These are phyloP conservation scores for Steinernema khuongi DNA, from an alignment of 1,140 invertebrate species.

Conservation along the genomic window DNA sequence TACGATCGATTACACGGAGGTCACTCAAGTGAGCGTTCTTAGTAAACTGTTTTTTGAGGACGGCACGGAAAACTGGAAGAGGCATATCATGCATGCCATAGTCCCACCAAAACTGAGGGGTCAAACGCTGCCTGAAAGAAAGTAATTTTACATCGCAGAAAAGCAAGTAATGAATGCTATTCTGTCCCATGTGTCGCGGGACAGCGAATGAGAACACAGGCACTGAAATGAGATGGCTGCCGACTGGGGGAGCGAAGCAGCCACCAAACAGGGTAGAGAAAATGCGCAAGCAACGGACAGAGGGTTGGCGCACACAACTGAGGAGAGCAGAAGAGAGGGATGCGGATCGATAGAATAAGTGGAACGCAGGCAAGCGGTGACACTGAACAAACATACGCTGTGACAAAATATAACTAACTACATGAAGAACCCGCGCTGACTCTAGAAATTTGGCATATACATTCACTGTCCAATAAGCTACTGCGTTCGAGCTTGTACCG, in stretches of 20 bases:
- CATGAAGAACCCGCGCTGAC: background rate
- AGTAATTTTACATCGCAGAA: slow-evolving; percentile 20
- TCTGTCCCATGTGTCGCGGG: slow-evolving; percentile 16
- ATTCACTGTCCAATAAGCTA: too few species aligned
- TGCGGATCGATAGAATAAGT: background rate
- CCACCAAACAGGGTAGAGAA: slow-evolving; percentile 16
- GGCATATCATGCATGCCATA: slow-evolving; percentile 47
- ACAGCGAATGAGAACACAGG: slow-evolving; percentile 17
- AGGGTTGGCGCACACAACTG: background rate
- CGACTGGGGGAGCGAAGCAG: background rate
- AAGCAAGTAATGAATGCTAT: too few species aligned
- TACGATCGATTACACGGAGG: slow-evolving; percentile 50
- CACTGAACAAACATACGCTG: slow-evolving; percentile 19
- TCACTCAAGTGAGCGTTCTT: slow-evolving; percentile 51
- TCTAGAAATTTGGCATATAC: too few species aligned
- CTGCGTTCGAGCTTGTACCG: too few species aligned
- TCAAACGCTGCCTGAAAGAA: slow-evolving; percentile 48
- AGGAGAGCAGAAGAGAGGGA: background rate
- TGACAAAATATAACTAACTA: background rate
- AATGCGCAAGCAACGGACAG: background rate
- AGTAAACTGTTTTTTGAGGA: slow-evolving; percentile 51
- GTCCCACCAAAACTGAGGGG: slow-evolving; percentile 54
- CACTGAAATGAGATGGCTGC: slow-evolving; percentile 14
- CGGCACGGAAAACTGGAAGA: slow-evolving; percentile 50
- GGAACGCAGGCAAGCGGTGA: background rate